Conservation (phyloP, 2,113 vertebrate species). For the Lamprotornis superbus region DNA sequence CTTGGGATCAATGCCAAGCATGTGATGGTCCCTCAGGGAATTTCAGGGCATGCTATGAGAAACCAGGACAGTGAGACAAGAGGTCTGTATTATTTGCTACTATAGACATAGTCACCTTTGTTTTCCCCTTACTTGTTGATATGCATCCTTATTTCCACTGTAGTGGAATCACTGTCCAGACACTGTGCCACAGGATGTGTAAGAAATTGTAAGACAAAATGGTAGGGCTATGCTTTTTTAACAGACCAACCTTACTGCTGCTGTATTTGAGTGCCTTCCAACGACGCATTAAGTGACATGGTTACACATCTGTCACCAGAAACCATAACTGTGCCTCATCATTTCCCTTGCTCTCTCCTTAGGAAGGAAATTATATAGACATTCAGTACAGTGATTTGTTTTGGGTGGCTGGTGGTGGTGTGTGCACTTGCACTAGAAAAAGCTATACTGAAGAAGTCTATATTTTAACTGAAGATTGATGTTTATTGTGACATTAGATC, state of each 20-base stretch:
- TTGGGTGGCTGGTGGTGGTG: neutral
- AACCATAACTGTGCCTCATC: neutral
- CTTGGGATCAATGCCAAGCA: neutral
- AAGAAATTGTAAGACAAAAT: neutral
- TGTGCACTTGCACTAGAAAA: neutral
- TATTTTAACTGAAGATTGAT: neutral
- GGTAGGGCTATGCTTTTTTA: neutral
- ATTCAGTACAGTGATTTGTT: neutral
- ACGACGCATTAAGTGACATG: neutral
- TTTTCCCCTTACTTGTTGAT: neutral
- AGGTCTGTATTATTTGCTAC: neutral
- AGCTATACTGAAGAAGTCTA: neutral
- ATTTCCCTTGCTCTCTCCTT: neutral
- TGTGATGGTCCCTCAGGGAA: neutral
- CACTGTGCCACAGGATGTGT: neutral
- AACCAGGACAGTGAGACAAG: neutral
- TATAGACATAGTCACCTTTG: neutral
- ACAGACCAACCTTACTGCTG: neutral
- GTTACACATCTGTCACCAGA: neutral
- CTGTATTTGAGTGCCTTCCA: neutral
- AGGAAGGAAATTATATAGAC: neutral
- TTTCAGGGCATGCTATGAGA: neutral
- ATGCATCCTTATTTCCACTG: neutral
- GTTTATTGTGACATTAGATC: neutral
- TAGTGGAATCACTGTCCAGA: neutral